Evolutionary conservation across 2,113 vertebrate species (phyloP), one percentile per base, ranked within the genome.

Genomic region (Mastomys natalensis): DNA sequence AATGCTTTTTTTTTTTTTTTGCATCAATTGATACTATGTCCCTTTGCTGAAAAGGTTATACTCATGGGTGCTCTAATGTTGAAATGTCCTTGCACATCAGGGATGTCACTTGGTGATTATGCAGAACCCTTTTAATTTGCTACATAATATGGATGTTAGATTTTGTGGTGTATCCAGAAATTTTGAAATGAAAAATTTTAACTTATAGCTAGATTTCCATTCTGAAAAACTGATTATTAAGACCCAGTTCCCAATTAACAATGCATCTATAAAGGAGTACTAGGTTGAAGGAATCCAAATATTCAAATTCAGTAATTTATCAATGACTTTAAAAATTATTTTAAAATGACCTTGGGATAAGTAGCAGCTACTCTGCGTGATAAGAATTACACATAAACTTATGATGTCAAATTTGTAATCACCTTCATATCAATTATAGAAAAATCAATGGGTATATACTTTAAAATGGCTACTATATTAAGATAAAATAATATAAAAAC

Each of bases 271-370:
- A 16, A 68, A 55, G 87, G 29, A 90, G 26, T 53, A 85, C 29
- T 45, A 96, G 70, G 12, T 85, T 7, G 55, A 66, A 95, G 51
- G 13, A 86, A 31, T 45, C 37, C 6, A 94, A 12, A 95, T 16
- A 40, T 64, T 91, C 40, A 31, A 92, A 95, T 74, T 76, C 86
- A 73, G 21, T 89, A 72, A 89, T 19, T 89, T 90, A 88, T 43
- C 62, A 89, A 48, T 43, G 43, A 89, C 43, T 58, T 48, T 58
- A 29, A 89, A 93, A 89, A 82, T 53, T 58, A 86, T 53, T 58
- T 53, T 58, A 90, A 85, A 97, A 87, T 68, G 21, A 95, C 68
- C 34, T 73, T 22, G 89, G 60, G 55, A 85, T 92, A 87, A 85
- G 1, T 72, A 72, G 68, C 11, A 89, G 48, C 24, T 93, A 24